Evolutionary conservation across 1,140 invertebrate genomes (phyloP), one percentile per base, ranked within the genome.

Genomic region (Andrena cerasifolii): DNA sequence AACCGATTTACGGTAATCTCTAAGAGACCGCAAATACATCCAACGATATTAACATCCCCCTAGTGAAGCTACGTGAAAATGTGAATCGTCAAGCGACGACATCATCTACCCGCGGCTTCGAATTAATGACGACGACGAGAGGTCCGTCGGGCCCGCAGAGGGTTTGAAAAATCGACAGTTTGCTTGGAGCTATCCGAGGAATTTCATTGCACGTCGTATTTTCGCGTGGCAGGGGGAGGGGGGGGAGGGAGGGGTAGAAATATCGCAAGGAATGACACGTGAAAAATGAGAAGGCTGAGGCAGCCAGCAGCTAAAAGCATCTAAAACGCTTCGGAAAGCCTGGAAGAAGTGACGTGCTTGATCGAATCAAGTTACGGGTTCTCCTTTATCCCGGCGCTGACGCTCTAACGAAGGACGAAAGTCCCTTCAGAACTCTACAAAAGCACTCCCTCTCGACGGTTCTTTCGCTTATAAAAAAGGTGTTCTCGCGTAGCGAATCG

Each of bases 281-380:
- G 63, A 75, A 67, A 67, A 54, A 47, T 53, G 51, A 58, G 63
- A 40, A 33, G 53, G 14, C 28, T 12, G 40, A 7, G 36, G 33
- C 40, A n/a, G 10, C 4, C 3, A 10, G 36, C 3, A 24, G 68
- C 53, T 85, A 84, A 85, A 84, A 85, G 83, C 83, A 58, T 78
- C 83, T 80, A 63, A 78, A 78, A 84, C 63, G 54, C 26, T 54
- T 65, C 40, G 49, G 58, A 77, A 83, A 72, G 73, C 51, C 51
- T 63, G 45, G 56, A 12, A 62, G 43, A 66, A 71, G 24, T 63
- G 47, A 53, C 54, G 53, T 66, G 59, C 58, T 83, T 83, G 56
- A 85, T 85, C 68, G 70, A 84, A 84, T 85, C 83, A 78, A 73
- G 79, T 76, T 75, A 68, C 61, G 74, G 65, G 72, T 84, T 71